Conservation (phyloP, 1,140 invertebrate species). For the Venturia canescens region DNA sequence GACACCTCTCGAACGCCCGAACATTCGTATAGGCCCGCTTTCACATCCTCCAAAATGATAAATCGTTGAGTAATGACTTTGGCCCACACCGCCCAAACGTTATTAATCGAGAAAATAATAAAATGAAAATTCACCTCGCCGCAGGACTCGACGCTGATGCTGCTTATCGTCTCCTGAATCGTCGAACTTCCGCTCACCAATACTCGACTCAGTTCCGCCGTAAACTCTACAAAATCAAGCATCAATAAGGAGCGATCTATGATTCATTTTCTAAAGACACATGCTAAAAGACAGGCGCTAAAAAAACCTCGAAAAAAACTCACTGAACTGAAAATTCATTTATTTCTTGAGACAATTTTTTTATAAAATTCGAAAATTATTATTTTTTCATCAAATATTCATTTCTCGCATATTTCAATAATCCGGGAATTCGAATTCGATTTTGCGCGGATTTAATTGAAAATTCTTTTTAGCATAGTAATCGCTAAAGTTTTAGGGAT, state of each 20-base stretch:
- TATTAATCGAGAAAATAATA: neutral
- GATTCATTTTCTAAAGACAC: no score
- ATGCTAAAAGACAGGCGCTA: no score
- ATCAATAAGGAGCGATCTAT: conserved; percentile 3
- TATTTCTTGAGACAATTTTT: no score
- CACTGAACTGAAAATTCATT: no score
- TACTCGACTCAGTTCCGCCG: conserved; percentile 59
- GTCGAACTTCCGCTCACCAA: conserved; percentile 51
- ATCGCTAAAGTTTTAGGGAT: no score
- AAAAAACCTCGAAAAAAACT: no score
- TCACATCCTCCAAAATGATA: conserved; percentile 29
- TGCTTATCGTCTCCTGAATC: conserved; percentile 46
- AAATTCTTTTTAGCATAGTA: no score
- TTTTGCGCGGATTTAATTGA: no score
- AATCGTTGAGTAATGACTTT: conserved; percentile 30
- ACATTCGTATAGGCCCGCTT: neutral
- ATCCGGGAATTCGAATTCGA: no score
- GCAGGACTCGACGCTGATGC: conserved; percentile 39
- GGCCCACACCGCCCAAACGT: neutral
- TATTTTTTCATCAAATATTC: no score
- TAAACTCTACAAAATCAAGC: conserved; percentile 61
- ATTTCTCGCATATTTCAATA: no score
- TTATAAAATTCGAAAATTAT: no score
- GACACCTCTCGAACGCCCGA: neutral
- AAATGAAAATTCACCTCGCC: conserved; percentile 46